Percentiles rank a stretch among this genome's conserved stretches.
These are phyloP conservation scores for Panagrolaimus sp. DNA, from an alignment of 1,140 invertebrate genomes.

Conservation along the genomic window DNA sequence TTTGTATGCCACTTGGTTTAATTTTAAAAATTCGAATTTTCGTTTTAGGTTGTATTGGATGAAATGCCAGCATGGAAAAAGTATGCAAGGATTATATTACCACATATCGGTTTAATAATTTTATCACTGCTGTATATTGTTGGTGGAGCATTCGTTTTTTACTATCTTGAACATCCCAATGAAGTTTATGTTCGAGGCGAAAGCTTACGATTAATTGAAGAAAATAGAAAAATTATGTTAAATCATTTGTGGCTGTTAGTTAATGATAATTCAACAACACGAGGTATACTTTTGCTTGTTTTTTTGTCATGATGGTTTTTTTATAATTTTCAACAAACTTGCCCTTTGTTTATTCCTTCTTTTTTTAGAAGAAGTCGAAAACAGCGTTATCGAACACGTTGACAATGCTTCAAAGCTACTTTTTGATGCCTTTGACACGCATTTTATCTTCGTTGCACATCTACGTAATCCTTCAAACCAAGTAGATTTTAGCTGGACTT, in stretches of 20 bases:
- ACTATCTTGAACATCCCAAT: slow-evolving; percentile 42
- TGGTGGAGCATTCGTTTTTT: slow-evolving; percentile 47
- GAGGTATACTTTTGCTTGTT: too few species aligned
- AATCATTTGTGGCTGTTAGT: slow-evolving; percentile 32
- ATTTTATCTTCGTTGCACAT: slow-evolving; percentile 44
- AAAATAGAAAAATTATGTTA: slow-evolving; percentile 35
- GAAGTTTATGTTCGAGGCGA: slow-evolving; percentile 36
- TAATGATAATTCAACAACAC: slow-evolving; percentile 21
- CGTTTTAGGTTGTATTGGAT: slow-evolving; percentile 20
- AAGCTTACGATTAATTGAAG: slow-evolving; percentile 31
- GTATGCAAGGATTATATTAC: slow-evolving; percentile 37
- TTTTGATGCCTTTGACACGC: slow-evolving; percentile 58
- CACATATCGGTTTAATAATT: slow-evolving; percentile 44
- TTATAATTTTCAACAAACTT: too few species aligned
- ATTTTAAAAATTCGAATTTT: too few species aligned
- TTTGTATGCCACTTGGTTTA: too few species aligned
- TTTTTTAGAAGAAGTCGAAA: slow-evolving; percentile 27
- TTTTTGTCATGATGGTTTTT: not conserved
- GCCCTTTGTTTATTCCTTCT: not conserved
- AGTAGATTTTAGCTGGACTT: slow-evolving; percentile 48
- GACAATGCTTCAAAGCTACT: slow-evolving; percentile 52
- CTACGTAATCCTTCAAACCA: slow-evolving; percentile 21
- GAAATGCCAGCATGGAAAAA: slow-evolving; percentile 44
- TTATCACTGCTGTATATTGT: slow-evolving; percentile 39
- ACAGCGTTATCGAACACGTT: slow-evolving; percentile 42